These are phyloP conservation scores for Aricia agestis DNA, from an alignment of 1,140 invertebrate species.

Conservation along the genomic window DNA sequence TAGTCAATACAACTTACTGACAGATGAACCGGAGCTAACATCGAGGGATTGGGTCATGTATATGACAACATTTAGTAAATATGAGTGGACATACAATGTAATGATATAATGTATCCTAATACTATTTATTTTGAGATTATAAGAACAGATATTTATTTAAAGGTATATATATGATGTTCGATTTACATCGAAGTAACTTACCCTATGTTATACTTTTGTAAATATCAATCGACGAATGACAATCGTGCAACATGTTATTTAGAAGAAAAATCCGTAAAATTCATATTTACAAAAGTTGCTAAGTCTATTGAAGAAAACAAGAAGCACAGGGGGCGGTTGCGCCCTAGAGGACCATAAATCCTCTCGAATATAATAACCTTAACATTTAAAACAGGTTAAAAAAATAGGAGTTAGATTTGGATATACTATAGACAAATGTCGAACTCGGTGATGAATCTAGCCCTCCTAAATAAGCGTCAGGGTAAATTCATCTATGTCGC, in stretches of 20 bases:
- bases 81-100: conserved; percentile 18
- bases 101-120: conserved; percentile 20
- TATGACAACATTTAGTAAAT: conserved; percentile 16
- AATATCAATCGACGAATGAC: conserved; percentile 7
- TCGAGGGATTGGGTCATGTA: conserved; percentile 4
- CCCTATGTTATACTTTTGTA: neutral
- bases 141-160: neutral
- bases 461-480: neutral
- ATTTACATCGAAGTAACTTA: neutral
- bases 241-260: neutral
- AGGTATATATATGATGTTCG: neutral
- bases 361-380: conserved; percentile 63
- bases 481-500: neutral
- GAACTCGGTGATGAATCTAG: conserved; percentile 32
- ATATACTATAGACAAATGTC: conserved; percentile 55
- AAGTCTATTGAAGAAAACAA: conserved; percentile 61
- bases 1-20: neutral
- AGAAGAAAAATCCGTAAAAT: neutral
- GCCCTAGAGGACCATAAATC: conserved; percentile 44
- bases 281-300: neutral
- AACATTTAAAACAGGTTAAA: conserved; percentile 73
- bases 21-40: conserved; percentile 5
- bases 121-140: conserved; percentile 18
- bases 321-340: conserved; percentile 62
- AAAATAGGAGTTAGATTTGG: conserved; percentile 75